Evolutionary conservation across 2,888 invertebrate species (phyloP).

Genomic region (Lasius platythorax): DNA sequence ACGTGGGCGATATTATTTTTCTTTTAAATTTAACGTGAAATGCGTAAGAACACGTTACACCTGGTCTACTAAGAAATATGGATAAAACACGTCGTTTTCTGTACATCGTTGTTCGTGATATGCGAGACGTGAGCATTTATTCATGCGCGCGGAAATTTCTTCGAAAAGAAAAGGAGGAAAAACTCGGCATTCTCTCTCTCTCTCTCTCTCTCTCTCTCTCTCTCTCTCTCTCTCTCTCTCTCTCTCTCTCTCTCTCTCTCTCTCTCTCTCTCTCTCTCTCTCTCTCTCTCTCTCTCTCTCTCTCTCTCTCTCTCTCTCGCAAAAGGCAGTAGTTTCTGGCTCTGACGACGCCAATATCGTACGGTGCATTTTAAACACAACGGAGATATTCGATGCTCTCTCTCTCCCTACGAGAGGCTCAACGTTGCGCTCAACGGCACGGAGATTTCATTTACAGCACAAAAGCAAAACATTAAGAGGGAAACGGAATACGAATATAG

Average conservation of each 20-base stretch:
- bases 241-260: too few relatives aligned
- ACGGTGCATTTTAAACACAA: constrained; percentile 51
- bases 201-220: too few relatives aligned
- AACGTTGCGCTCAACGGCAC: constrained; percentile 50
- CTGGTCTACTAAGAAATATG: constrained; percentile 39
- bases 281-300: too few relatives aligned
- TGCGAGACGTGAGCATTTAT: constrained; percentile 27
- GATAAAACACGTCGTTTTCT: constrained; percentile 1
- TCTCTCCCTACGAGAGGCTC: constrained; percentile 18
- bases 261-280: too few relatives aligned
- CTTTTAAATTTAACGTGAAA: constrained; percentile 40
- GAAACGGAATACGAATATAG: constrained; percentile 39
- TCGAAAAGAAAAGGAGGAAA: neutral
- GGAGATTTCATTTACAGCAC: constrained; percentile 69
- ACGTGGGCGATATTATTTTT: constrained; percentile 21
- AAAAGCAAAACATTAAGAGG: constrained; percentile 66
- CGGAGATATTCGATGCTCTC: constrained; percentile 29
- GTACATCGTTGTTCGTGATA: constrained; percentile 1
- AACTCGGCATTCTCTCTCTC: too few relatives aligned
- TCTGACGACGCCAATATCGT: constrained; percentile 45
- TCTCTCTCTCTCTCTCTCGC: neutral
- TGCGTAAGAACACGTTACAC: constrained; percentile 15
- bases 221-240: too few relatives aligned
- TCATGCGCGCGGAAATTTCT: constrained; percentile 40
- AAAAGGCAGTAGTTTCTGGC: constrained; percentile 24